These are phyloP conservation scores for Mystacornis crossleyi DNA, from an alignment of 2,113 vertebrate genomes.

Conservation along the genomic window DNA sequence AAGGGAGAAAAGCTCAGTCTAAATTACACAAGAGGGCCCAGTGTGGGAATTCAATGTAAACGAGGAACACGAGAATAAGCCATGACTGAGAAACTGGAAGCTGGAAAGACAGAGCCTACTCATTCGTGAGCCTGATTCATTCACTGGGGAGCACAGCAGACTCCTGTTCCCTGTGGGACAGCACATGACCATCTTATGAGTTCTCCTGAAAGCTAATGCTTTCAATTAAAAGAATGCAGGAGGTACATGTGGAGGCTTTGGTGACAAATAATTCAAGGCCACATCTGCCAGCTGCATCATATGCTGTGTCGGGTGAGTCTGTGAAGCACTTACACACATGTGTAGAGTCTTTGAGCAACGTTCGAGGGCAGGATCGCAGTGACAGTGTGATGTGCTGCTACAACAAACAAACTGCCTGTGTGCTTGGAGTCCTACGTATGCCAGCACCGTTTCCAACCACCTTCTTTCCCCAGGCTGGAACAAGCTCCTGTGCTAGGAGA, in stretches of 20 bases:
- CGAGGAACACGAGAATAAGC: background rate
- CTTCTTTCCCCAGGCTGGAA: background rate
- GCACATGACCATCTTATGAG: background rate
- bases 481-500: background rate
- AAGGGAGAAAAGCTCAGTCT: slow-evolving; percentile 26
- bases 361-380: background rate
- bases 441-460: background rate
- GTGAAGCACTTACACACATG: background rate
- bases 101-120: background rate
- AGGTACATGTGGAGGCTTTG: background rate
- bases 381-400: background rate
- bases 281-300: background rate
- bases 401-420: background rate
- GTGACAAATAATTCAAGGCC: slow-evolving; percentile 11
- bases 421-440: background rate
- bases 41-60: slow-evolving; percentile 56
- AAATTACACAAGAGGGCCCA: slow-evolving; percentile 34
- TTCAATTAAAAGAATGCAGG: slow-evolving; percentile 5
- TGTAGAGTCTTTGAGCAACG: background rate
- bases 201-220: background rate
- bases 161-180: background rate
- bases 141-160: background rate
- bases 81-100: slow-evolving; percentile 21
- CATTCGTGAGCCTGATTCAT: background rate
- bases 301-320: background rate